Evolutionary conservation across 2,888 invertebrate genomes (phyloP), one percentile per base, ranked within the genome.

Genomic region (Hydrotaea cyrtoneurina): DNA sequence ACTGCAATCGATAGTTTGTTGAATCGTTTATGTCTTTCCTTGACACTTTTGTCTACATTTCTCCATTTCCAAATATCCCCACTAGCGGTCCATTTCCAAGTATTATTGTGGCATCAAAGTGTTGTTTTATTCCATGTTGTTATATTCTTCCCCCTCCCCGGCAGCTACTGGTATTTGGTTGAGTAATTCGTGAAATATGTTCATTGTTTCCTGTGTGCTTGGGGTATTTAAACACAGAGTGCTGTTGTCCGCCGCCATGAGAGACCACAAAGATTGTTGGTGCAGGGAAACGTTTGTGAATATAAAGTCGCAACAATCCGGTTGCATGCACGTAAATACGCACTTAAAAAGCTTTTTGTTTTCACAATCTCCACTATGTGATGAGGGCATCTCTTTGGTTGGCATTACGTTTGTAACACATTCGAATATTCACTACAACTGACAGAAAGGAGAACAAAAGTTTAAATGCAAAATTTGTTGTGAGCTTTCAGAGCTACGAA

Each of bases 231-330:
- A 69, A 69, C 31, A 46, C 69, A 21, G 39, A n/a, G 31, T 10
- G 69, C 21, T 55, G 21, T 55, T 59, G 23, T 23, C 26, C 59
- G n/a, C 23, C 59, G 26, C 59, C 21, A 55, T 55, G 55, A 59
- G 69, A 79, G 23, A 82, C 85, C 82, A 74, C 85, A 85, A 82
- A 69, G 73, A 76, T 62, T 85, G 78, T 78, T 57, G 78, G 73
- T 73, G 82, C 69, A 69, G 76, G 43, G 69, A 78, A 85, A 77
- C 85, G 59, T 73, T 80, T 80, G 82, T 77, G 82, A 85, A 73
- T 82, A 82, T 82, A 82, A 85, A 85, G 85, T 82, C 80, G 73
- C 82, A 73, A 77, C 73, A 79, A 77, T 82, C 39, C 39, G 15
- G 19, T 36, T 36, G 19, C 13, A 36, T 5, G 17, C 36, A 36